These are phyloP conservation scores for Perca fluviatilis DNA, from an alignment of 2,113 vertebrate genomes.

Conservation along the genomic window DNA sequence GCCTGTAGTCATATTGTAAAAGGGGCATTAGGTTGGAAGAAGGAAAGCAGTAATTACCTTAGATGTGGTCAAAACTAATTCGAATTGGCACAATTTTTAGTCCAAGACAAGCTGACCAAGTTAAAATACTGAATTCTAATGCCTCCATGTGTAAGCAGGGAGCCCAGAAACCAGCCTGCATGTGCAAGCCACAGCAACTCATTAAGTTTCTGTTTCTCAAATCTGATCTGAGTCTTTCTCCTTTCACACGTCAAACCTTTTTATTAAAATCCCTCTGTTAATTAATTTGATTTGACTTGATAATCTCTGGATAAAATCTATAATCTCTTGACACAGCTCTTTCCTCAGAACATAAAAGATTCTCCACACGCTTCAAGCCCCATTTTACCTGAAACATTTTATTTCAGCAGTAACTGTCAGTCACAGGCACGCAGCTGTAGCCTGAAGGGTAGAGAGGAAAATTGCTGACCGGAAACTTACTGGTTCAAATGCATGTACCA, in stretches of 20 bases:
- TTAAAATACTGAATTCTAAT: conserved; percentile 52
- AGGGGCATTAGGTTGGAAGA: conserved; percentile 39
- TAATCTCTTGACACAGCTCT: conserved; percentile 9
- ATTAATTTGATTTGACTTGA: conserved; percentile 33
- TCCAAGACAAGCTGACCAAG: conserved; percentile 25
- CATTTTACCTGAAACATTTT: conserved; percentile 13
- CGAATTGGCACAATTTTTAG: conserved; percentile 20
- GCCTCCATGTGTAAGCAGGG: conserved; percentile 15
- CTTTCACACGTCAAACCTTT: background rate
- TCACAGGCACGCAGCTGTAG: conserved; percentile 33
- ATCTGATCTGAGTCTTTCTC: conserved; percentile 17
- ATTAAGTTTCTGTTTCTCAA: conserved; percentile 13
- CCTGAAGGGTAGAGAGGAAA: conserved; percentile 41
- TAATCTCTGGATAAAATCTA: conserved; percentile 7
- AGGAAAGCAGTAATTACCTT: conserved; percentile 48
- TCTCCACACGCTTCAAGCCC: conserved; percentile 17
- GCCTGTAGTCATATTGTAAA: conserved; percentile 61
- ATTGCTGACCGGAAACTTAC: conserved; percentile 50
- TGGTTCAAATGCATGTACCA: conserved; percentile 31
- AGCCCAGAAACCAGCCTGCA: conserved; percentile 14
- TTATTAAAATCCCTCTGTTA: background rate
- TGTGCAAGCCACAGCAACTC: background rate
- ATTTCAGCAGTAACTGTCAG: conserved; percentile 26
- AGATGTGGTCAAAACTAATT: conserved; percentile 58
- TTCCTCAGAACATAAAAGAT: conserved; percentile 31